Percentiles rank a stretch among this genome's conserved stretches.
These are phyloP conservation scores for Rosalia funebris DNA, from an alignment of 2,888 invertebrate species.

Conservation along the genomic window DNA sequence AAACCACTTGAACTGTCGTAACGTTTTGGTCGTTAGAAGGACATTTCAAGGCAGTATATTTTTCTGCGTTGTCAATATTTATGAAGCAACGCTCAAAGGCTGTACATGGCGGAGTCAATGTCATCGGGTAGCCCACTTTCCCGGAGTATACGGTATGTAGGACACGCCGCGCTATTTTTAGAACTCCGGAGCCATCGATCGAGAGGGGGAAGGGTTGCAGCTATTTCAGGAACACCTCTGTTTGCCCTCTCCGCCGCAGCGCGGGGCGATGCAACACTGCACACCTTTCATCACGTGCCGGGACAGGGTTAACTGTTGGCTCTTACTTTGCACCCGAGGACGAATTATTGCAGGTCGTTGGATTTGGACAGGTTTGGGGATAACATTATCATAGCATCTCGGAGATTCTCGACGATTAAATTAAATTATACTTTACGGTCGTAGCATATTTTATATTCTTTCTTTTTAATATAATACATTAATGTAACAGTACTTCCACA, in stretches of 20 bases:
- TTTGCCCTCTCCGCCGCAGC: conserved; percentile 41
- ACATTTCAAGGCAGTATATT: conserved; percentile 12
- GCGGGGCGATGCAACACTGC: conserved; percentile 35
- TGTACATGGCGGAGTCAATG: conserved; percentile 52
- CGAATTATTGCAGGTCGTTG: too few relatives aligned
- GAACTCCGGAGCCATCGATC: conserved; percentile 63
- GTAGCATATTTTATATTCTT: too few relatives aligned
- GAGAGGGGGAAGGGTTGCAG: conserved; percentile 57
- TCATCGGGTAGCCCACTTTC: conserved; percentile 57
- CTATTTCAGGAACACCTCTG: conserved; percentile 60
- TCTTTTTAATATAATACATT: too few relatives aligned
- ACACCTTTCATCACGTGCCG: conserved; percentile 34
- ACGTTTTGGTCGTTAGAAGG: conserved; percentile 5
- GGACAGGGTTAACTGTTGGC: conserved; percentile 17
- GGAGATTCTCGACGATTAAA: too few relatives aligned
- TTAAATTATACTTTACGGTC: too few relatives aligned
- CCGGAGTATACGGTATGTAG: conserved; percentile 57
- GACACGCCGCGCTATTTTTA: conserved; percentile 62
- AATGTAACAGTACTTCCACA: too few relatives aligned
- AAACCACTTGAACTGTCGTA: background rate
- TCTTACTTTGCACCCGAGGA: too few relatives aligned
- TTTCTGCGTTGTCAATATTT: conserved; percentile 21
- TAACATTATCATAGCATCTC: too few relatives aligned
- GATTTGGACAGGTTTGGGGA: too few relatives aligned
- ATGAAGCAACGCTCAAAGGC: conserved; percentile 17